Evolutionary conservation across 2,113 vertebrate genomes (phyloP).

Genomic region (Coracopsis vasa): DNA sequence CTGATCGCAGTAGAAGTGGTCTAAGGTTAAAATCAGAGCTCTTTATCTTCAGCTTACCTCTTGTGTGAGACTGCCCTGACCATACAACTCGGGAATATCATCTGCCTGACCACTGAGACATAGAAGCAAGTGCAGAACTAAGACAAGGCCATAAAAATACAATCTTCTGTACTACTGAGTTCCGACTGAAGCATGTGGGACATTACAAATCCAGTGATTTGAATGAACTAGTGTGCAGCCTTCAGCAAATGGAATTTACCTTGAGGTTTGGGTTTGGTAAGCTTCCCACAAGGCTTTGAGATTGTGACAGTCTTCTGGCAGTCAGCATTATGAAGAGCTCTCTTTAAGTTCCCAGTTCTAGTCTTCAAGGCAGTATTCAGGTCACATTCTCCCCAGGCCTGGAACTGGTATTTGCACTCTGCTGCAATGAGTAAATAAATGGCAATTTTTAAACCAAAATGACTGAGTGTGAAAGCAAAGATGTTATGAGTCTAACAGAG

Average conservation of each 20-base stretch:
- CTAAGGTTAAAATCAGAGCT: not conserved
- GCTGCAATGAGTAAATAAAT: slow-evolving; percentile 70
- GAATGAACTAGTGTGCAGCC: not conserved
- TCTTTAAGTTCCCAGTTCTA: slow-evolving; percentile 88
- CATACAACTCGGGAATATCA: not conserved
- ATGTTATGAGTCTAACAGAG: not conserved
- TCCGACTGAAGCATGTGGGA: not conserved
- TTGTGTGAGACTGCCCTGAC: not conserved
- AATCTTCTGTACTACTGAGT: not conserved
- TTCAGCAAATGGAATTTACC: slow-evolving; percentile 72
- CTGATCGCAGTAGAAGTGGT: not conserved
- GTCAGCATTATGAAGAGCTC: slow-evolving; percentile 91
- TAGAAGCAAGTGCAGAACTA: not conserved
- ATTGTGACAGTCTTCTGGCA: slow-evolving; percentile 90
- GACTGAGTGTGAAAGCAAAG: not conserved
- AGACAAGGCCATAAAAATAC: not conserved
- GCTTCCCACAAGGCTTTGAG: slow-evolving; percentile 93
- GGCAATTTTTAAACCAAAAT: not conserved
- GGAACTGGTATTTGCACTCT: slow-evolving; percentile 96
- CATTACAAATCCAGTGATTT: not conserved
- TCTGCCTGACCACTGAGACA: not conserved
- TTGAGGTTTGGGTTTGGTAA: slow-evolving; percentile 92
- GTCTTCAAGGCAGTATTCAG: slow-evolving; percentile 89
- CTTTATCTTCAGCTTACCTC: not conserved
- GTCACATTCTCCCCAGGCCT: slow-evolving; percentile 97